Percentiles rank a stretch among this genome's conserved stretches.
These are phyloP conservation scores for Labeo calbasu DNA, from an alignment of 2,797 vertebrate genomes.

Conservation along the genomic window DNA sequence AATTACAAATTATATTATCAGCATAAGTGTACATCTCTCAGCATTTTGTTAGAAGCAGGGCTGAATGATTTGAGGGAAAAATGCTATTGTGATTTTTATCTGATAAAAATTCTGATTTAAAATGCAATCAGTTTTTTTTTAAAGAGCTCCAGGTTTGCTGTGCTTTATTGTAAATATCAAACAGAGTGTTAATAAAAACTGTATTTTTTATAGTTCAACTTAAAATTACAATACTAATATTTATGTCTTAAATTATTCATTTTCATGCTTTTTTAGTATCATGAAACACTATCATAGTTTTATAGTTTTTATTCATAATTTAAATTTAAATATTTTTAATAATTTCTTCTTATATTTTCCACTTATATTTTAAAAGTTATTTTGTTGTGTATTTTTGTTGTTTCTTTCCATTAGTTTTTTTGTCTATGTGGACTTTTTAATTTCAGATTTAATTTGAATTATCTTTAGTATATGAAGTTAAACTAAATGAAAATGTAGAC, in stretches of 20 bases:
- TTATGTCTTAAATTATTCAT: background rate
- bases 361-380: background rate
- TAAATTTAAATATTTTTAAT: too few relatives aligned
- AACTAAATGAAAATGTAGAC: too few relatives aligned
- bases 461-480: too few relatives aligned
- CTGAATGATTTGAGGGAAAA: background rate
- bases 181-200: background rate
- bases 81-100: background rate
- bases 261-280: background rate
- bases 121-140: background rate
- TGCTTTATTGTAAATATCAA: background rate
- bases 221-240: background rate
- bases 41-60: background rate
- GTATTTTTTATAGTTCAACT: background rate
- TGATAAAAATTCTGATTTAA: background rate
- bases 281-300: background rate
- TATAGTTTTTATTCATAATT: background rate
- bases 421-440: too few relatives aligned
- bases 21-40: background rate
- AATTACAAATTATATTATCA: background rate
- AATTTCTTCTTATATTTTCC: background rate
- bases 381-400: background rate
- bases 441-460: too few relatives aligned
- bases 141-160: background rate
- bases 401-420: background rate